Conservation (phyloP, 2,888 invertebrate genomes). For the Nephrotoma appendiculata region DNA sequence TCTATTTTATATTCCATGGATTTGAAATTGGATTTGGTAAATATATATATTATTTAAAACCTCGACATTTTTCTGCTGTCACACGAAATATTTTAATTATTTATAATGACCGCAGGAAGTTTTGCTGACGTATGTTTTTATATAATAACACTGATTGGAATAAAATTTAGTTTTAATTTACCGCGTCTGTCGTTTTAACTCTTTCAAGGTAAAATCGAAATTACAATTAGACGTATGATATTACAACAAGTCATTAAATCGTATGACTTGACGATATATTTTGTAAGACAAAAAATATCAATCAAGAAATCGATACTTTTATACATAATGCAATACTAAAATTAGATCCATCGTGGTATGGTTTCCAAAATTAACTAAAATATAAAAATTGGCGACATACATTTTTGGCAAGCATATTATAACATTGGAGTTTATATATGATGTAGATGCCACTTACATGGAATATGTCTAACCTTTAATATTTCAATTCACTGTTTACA, state of each 20-base stretch:
- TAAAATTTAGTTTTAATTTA: neutral
- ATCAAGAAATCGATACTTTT: too few relatives aligned
- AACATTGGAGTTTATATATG: neutral
- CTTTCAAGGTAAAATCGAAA: neutral
- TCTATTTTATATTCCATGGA: neutral
- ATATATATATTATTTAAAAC: neutral
- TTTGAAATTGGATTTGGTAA: neutral
- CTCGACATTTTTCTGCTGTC: neutral
- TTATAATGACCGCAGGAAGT: neutral
- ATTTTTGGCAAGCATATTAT: neutral
- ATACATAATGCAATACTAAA: neutral
- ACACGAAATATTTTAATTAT: neutral
- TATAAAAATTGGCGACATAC: neutral
- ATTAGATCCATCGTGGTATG: neutral
- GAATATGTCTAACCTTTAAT: neutral
- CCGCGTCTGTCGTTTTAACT: neutral
- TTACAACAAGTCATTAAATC: neutral
- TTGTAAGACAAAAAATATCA: too few relatives aligned
- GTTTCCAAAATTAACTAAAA: neutral
- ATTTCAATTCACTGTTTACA: neutral
- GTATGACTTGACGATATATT: neutral
- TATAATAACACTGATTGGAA: neutral
- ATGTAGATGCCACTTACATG: too few relatives aligned
- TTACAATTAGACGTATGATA: neutral
- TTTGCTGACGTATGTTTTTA: neutral